Conservation (phyloP, 35 echinoderm and acorn worm species). For the Heliocidaris erythrogramma region DNA sequence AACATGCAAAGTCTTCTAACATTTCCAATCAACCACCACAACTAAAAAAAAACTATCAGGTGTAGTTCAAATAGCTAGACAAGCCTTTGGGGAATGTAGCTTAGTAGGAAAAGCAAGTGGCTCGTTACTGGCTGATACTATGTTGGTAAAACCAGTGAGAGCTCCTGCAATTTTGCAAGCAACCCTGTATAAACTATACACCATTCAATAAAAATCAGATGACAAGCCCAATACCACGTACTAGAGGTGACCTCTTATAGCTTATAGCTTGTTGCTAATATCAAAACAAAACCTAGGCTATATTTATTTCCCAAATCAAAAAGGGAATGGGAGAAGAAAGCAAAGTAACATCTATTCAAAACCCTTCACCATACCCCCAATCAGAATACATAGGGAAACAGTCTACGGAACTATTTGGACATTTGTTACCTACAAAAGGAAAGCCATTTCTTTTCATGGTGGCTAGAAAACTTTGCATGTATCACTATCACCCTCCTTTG, state of each 20-base stretch:
- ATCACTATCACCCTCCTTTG: not conserved
- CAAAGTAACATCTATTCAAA: not conserved
- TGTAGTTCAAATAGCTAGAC: too few relatives aligned
- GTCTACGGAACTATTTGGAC: not conserved
- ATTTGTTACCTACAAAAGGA: not conserved
- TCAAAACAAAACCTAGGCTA: not conserved
- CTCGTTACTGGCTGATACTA: too few relatives aligned
- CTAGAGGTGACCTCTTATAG: not conserved
- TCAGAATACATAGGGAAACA: not conserved
- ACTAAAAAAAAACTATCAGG: too few relatives aligned
- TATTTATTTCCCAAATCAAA: not conserved
- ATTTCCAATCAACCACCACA: not conserved
- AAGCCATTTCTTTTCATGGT: not conserved
- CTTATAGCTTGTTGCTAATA: not conserved
- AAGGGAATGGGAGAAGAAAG: not conserved
- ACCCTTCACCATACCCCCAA: not conserved
- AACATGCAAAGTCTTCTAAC: not conserved
- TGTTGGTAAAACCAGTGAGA: too few relatives aligned
- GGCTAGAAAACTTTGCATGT: conserved; percentile 11
- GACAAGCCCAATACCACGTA: not conserved
- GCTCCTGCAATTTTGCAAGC: too few relatives aligned
- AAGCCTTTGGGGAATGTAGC: too few relatives aligned
- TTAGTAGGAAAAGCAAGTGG: too few relatives aligned
- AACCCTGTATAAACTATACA: too few relatives aligned
- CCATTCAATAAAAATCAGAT: too few relatives aligned